Evolutionary conservation across 2,888 invertebrate genomes (phyloP).

Genomic region (Zygogramma bicolorata): DNA sequence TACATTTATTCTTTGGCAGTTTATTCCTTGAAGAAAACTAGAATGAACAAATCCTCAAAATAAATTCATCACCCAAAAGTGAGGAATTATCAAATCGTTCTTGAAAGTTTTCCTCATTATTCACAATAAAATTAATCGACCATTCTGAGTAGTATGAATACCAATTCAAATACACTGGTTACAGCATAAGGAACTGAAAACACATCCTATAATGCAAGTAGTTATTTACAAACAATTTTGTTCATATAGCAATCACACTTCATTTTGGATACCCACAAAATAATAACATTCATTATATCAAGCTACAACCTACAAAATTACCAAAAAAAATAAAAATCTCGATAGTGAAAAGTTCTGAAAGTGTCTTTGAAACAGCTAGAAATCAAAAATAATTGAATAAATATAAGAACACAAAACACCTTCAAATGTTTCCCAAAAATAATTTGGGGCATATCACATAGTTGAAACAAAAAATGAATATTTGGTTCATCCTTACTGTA

Average conservation of each 20-base stretch:
- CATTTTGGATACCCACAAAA: neutral
- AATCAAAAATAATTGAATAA: neutral
- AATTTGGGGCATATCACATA: conserved; percentile 8
- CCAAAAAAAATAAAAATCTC: neutral
- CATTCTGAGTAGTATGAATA: neutral
- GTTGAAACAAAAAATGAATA: conserved; percentile 11
- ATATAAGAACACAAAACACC: neutral
- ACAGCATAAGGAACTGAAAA: neutral
- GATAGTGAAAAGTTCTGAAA: neutral
- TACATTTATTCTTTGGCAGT: conserved; percentile 57
- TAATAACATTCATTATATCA: neutral
- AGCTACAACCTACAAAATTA: neutral
- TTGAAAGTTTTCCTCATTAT: neutral
- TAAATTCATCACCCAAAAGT: conserved; percentile 1
- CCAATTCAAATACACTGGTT: neutral
- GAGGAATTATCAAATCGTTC: conserved; percentile 11
- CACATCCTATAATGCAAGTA: conserved; percentile 2
- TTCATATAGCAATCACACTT: conserved; percentile 13
- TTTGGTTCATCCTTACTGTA: conserved; percentile 18
- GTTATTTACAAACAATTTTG: conserved; percentile 10
- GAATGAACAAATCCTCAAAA: conserved; percentile 41
- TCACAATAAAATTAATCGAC: neutral
- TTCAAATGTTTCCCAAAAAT: neutral
- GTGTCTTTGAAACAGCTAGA: neutral
- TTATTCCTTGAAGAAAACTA: conserved; percentile 48